phyloP scores from a whole-genome alignment of 2,888 invertebrate genomes.

The Polydrusus pterygomalis region DNA sequence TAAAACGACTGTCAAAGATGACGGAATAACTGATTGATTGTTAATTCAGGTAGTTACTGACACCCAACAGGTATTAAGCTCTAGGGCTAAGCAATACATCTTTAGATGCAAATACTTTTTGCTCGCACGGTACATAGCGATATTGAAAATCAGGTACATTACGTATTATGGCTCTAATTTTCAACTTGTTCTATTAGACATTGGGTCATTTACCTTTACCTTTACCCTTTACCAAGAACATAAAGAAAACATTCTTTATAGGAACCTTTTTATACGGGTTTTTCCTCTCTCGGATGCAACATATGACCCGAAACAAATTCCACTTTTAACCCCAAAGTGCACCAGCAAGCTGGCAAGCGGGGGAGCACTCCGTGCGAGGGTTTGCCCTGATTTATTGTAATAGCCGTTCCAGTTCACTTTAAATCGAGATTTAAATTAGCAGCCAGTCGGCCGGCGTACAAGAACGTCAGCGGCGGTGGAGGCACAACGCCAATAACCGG shows the following conservation, averaged over 20 bases:
- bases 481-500: conserved; percentile 71
- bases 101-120: no score
- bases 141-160: no score
- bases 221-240: background rate
- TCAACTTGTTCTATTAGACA: no score
- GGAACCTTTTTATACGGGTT: background rate
- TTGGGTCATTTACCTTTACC: background rate
- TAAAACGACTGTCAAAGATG: no score
- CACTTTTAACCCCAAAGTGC: conserved; percentile 41
- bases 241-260: background rate
- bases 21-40: no score
- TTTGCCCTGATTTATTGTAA: conserved; percentile 72
- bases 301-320: conserved; percentile 46
- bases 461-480: conserved; percentile 58
- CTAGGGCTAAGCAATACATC: no score
- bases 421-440: conserved; percentile 73
- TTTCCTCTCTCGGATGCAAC: conserved; percentile 5
- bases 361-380: conserved; percentile 60
- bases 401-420: conserved; percentile 71
- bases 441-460: conserved; percentile 63
- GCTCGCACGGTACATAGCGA: no score
- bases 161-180: no score
- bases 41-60: no score
- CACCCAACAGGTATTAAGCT: no score
- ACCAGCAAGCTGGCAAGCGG: conserved; percentile 43